Conservation (phyloP, 2,888 invertebrate genomes). For the Trilocha varians region DNA sequence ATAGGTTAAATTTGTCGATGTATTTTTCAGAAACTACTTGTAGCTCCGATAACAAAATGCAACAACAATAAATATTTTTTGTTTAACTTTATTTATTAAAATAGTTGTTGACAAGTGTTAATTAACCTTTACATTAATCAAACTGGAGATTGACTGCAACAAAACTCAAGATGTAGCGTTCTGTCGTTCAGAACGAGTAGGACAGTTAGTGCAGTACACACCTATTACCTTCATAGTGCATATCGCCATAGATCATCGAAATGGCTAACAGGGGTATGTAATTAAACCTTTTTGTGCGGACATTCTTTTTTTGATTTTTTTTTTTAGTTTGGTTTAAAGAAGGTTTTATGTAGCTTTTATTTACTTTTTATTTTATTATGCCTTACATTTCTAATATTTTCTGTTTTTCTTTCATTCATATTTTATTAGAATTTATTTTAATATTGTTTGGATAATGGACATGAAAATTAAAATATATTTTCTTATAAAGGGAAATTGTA, state of each 20-base stretch:
- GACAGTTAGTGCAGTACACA: not conserved
- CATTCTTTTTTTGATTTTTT: not conserved
- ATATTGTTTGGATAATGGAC: slow-evolving; percentile 1
- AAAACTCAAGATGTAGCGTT: slow-evolving; percentile 8
- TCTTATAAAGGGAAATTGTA: too few species aligned
- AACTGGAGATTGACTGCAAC: slow-evolving; percentile 17
- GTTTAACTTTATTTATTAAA: too few species aligned
- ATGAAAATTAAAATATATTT: slow-evolving; percentile 1
- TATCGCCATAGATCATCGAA: slow-evolving; percentile 2
- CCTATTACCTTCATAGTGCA: not conserved
- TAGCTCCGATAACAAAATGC: too few species aligned
- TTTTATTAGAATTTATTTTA: not conserved
- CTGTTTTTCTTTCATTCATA: too few species aligned
- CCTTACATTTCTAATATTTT: too few species aligned
- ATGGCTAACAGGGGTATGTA: slow-evolving; percentile 21
- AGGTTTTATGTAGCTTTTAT: too few species aligned
- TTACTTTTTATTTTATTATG: too few species aligned
- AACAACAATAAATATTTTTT: too few species aligned
- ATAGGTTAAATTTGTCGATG: too few species aligned
- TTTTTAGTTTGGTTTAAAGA: not conserved
- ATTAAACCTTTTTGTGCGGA: not conserved
- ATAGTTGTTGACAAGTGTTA: slow-evolving; percentile 8
- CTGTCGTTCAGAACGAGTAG: not conserved
- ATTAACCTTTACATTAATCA: slow-evolving; percentile 8
- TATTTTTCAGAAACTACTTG: too few species aligned